Percentiles rank a stretch among this genome's conserved stretches.
phyloP scores from a whole-genome alignment of 2,113 vertebrate species.

The Hyperopisus bebe region DNA sequence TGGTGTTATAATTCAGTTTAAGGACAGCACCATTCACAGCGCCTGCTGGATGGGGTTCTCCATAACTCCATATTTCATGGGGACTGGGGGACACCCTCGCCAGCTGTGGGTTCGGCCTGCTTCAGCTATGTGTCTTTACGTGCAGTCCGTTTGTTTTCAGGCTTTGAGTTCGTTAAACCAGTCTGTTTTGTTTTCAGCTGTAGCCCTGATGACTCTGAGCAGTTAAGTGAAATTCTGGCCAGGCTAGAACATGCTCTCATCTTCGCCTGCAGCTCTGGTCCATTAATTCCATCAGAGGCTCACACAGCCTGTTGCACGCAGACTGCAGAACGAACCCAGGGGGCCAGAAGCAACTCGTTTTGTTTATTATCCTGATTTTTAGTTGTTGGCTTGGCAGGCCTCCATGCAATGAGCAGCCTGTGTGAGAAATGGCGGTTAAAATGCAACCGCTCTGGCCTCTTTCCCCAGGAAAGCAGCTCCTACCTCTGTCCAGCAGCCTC shows the following conservation, averaged over 20 bases:
- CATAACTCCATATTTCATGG: neutral
- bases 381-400: neutral
- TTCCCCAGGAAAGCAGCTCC: slow-evolving; percentile 79
- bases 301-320: slow-evolving; percentile 1
- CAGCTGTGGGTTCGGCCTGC: neutral
- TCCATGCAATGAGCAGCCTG: neutral
- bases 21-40: neutral
- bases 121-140: neutral
- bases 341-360: neutral
- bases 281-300: neutral
- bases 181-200: neutral
- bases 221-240: neutral
- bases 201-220: neutral
- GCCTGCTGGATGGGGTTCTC: neutral
- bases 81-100: neutral
- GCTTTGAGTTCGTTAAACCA: neutral
- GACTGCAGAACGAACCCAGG: neutral
- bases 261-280: neutral
- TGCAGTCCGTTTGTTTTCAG: neutral
- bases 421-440: neutral
- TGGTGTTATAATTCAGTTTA: neutral
- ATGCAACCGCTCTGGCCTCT: neutral
- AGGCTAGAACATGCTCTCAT: neutral
- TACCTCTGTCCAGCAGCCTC: slow-evolving; percentile 83
- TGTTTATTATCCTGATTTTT: neutral